Evolutionary conservation across 2,113 vertebrate genomes (phyloP), one percentile per base, ranked within the genome.

Genomic region (Albula goreensis): DNA sequence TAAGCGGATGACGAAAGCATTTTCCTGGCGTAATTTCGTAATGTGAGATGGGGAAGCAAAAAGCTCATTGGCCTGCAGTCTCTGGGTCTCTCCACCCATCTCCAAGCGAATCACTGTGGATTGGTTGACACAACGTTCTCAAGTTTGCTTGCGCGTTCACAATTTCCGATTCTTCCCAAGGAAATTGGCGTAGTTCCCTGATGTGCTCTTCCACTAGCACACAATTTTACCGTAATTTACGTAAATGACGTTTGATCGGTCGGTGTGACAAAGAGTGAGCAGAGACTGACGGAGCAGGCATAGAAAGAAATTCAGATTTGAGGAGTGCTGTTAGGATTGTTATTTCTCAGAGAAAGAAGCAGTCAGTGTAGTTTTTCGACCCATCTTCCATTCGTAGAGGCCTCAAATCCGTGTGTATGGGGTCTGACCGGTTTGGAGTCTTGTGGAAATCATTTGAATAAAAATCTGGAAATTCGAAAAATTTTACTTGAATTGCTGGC

Each of bases 211-310:
- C 49, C 1, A 5, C 52, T 60, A n/a, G 81, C 25, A 81, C 49
- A n/a, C 6, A 31, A 17, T 6, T 1, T 22, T 48, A 78, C 31
- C 83, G 83, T 85, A 50, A 15, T 48, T 80, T 90, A 91, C 94
- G 95, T 66, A 92, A 89, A 86, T 17, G 78, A 82, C 94, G 95
- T 92, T 90, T 51, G 85, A 83, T 87, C 86, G 86, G 92, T 91
- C 93, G 90, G 91, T 93, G 93, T 93, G 93, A 95, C 94, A 96
- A 96, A 96, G 95, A 89, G 92, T 89, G 91, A 95, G 95, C 93
- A 81, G 91, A 91, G 93, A 93, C 93, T 92, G 93, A 90, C 93
- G 91, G 94, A 91, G 93, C 94, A 93, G 93, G 90, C 93, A 93
- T 93, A 84, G 88, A 93, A 93, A 92, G 91, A 89, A 92, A 88